Evolutionary conservation across 2,113 vertebrate species (phyloP), one percentile per base, ranked within the genome.

Genomic region (Channa argus): DNA sequence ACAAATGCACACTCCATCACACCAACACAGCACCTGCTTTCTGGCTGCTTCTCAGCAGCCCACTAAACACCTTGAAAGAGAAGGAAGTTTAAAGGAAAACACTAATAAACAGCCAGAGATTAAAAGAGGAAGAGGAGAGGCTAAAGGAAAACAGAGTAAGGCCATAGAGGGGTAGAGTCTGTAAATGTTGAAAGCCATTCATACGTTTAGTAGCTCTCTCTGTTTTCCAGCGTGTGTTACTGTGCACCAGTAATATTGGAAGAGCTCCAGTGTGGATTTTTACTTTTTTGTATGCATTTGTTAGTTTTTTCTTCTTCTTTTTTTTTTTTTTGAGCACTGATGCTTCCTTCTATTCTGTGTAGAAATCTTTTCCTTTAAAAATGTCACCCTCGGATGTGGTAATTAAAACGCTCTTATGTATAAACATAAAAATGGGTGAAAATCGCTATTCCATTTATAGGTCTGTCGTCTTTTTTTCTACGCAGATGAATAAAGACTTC

Each of bases 391-490:
- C 73, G 59, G 75, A 90, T 83, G 86, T 86, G 85, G 80, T 84
- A 80, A 88, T 79, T 74, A 87, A 88, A 83, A 91, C 81, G 74
- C 79, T 84, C 65, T 86, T 82, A 78, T 92, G 91, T 93, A 87
- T 80, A 89, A 88, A 87, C 77, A 86, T 80, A 87, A 91, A 91
- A 83, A 85, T 86, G 87, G 88, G 88, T 80, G 83, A 63, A 85
- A 82, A 90, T 83, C 38, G 68, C 73, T 85, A 65, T 85, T 90
- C 79, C 85, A 80, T 87, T 91, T 84, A 88, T 82, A 82, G 71
- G 79, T 87, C 86, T 86, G 86, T 90, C 47, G 56, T 90, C 88
- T 91, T 88, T 89, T 90, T 93, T 93, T 91, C 90, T 92, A 93
- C 86, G 64, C 77, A 72, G 88, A 92, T 88, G 79, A 93, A 93